phyloP scores from a whole-genome alignment of 64 coral and sea anemone species.

The Dendronephthya gigantea region DNA sequence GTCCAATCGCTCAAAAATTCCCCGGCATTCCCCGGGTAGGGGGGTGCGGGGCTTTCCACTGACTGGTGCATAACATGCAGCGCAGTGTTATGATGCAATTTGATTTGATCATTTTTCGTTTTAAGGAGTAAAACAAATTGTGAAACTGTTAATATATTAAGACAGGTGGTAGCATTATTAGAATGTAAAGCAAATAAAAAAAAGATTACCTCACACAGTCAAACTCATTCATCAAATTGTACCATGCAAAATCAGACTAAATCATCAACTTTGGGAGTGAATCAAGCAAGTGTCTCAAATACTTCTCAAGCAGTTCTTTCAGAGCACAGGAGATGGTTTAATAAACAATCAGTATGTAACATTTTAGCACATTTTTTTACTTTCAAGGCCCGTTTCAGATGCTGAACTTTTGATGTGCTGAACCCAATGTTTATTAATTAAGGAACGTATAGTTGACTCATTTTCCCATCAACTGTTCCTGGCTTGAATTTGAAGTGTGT shows the following conservation, averaged over 20 bases:
- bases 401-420: too few relatives aligned
- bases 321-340: background rate
- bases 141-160: background rate
- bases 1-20: too few relatives aligned
- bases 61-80: too few relatives aligned
- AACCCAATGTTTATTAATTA: too few relatives aligned
- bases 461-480: too few relatives aligned
- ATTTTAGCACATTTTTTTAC: background rate
- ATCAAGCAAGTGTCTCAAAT: background rate
- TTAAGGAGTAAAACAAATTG: background rate
- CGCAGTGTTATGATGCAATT: too few relatives aligned
- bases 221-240: background rate
- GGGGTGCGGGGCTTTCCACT: too few relatives aligned
- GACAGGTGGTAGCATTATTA: background rate
- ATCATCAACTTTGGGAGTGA: background rate
- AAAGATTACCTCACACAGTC: background rate
- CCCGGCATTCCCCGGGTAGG: constrained; percentile 18
- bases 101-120: background rate
- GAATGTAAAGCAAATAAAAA: background rate
- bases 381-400: too few relatives aligned
- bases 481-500: too few relatives aligned
- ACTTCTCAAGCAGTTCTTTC: background rate
- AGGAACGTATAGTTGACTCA: too few relatives aligned
- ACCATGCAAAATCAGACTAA: background rate
- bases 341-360: background rate